These are phyloP conservation scores for Nasonia vitripennis DNA, from an alignment of 1,140 invertebrate genomes.

Conservation along the genomic window DNA sequence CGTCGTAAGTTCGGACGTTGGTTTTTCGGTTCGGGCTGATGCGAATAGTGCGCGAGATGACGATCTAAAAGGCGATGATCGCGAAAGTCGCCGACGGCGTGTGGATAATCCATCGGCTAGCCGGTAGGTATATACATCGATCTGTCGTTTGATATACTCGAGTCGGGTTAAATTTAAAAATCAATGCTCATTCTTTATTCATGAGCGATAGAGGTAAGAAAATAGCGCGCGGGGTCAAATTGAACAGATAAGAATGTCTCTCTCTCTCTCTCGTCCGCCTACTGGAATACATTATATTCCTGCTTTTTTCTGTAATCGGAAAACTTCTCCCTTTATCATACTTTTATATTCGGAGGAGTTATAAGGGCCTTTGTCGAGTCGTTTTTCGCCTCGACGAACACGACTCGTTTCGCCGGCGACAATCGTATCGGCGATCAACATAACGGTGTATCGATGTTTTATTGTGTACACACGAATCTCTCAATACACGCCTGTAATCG, in stretches of 20 bases:
- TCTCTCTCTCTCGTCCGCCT: too few relatives aligned
- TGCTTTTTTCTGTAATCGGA: not conserved
- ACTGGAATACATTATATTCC: not conserved
- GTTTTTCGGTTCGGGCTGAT: too few relatives aligned
- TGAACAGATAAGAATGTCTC: not conserved
- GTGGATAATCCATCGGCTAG: too few relatives aligned
- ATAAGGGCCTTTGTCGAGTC: not conserved
- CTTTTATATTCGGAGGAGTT: not conserved
- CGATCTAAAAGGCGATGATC: too few relatives aligned
- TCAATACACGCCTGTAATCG: too few relatives aligned
- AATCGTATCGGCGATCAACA: not conserved
- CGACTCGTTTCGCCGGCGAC: not conserved
- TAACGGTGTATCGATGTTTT: too few relatives aligned
- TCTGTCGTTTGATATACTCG: too few relatives aligned
- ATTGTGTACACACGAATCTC: too few relatives aligned
- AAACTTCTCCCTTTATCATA: not conserved
- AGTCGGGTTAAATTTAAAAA: slow-evolving; percentile 4
- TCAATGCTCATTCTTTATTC: slow-evolving; percentile 1
- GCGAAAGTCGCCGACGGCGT: too few relatives aligned
- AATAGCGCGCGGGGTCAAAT: not conserved
- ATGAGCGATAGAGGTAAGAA: not conserved
- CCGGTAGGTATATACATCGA: too few relatives aligned
- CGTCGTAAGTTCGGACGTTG: too few relatives aligned
- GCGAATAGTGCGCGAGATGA: too few relatives aligned
- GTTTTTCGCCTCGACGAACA: not conserved